Evolutionary conservation across 2,888 invertebrate genomes (phyloP).

Genomic region (Limnephilus marmoratus): DNA sequence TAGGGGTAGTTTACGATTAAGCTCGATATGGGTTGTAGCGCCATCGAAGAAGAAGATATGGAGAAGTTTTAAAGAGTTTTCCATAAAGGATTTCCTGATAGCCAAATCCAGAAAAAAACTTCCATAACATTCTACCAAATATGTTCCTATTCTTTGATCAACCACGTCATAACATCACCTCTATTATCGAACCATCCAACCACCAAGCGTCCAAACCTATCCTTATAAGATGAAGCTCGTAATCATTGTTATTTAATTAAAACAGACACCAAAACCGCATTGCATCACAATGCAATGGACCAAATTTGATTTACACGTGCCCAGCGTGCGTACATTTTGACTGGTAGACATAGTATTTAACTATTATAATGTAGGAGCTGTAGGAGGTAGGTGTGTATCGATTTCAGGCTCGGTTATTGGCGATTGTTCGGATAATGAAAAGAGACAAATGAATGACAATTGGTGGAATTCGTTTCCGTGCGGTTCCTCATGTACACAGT

Average conservation of each 20-base stretch:
- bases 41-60: too few species aligned
- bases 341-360: not conserved
- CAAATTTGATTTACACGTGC: not conserved
- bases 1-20: too few species aligned
- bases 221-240: not conserved
- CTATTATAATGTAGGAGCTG: not conserved
- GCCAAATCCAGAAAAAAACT: not conserved
- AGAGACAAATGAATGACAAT: slow-evolving; percentile 29
- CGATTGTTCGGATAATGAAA: slow-evolving; percentile 24
- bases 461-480: not conserved
- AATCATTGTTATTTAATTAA: not conserved
- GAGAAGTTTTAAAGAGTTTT: not conserved
- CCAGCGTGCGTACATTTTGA: not conserved
- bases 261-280: not conserved
- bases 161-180: not conserved
- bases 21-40: too few species aligned
- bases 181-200: too few species aligned
- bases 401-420: slow-evolving; percentile 9
- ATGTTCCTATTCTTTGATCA: not conserved
- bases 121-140: not conserved
- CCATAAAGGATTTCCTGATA: not conserved
- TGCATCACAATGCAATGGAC: slow-evolving; percentile 4
- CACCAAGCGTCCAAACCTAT: too few species aligned
- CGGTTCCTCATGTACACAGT: not conserved
- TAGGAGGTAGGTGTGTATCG: not conserved